Evolutionary conservation across 2,888 invertebrate genomes (phyloP), one percentile per base, ranked within the genome.

Genomic region (Morinoia aosen): DNA sequence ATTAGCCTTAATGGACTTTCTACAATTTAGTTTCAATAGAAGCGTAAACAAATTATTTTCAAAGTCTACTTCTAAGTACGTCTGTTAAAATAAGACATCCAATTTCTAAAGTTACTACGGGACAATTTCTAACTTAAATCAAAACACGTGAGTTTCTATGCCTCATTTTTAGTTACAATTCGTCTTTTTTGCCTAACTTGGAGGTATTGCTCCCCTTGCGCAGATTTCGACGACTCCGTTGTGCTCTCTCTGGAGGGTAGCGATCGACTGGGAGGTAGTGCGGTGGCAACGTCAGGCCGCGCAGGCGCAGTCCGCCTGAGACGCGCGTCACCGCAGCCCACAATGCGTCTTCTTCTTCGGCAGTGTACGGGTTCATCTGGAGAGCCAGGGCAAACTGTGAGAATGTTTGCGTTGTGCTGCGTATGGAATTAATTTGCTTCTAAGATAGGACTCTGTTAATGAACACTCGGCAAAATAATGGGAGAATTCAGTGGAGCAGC

Each of bases 321-420:
- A 95, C 95, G 7, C 64, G 12, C 39, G 95, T 88, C 58, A 95
- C 33, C 16, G 95, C 95, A 19, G 61, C 58, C 94, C 88, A 57
- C 88, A 95, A 39, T 11, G 88, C 64, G 48, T 95, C 90, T 40
- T 94, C 48, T 48, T 95, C 95, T 39, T 58, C 88, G 48, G 16
- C 8, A 25, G 95, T 95, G 95, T 95, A 95, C 48, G 95, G 95
- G n/a, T 95, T 90, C 33, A 90, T 48, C 95, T 95, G 64, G 5
- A 48, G 40, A 40, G 33, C 10, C 2, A 16, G 25, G 25, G 7
- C 16, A 0, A 76, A 76, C n/a, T n/a, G n/a, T n/a, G n/a, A n/a
- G n/a, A n/a, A n/a, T n/a, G n/a, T n/a, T n/a, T n/a, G n/a, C n/a
- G n/a, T n/a, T n/a, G n/a, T n/a, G n/a, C n/a, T n/a, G n/a, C n/a